Evolutionary conservation across 2,113 vertebrate genomes (phyloP).

Genomic region (Leucosticte australis): DNA sequence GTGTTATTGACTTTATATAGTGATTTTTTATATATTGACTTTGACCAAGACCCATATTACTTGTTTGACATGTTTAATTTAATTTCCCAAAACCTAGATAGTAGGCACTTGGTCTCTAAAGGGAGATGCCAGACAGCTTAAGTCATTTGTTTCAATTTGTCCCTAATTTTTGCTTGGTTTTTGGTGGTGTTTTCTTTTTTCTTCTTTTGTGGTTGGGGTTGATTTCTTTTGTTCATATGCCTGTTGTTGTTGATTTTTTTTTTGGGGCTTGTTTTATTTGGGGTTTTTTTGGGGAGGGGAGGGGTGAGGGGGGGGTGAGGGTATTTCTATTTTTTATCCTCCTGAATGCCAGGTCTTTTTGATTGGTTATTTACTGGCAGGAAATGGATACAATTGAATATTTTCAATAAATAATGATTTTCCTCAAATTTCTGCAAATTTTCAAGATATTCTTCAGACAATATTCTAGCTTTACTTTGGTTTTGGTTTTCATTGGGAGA

Average conservation of each 20-base stretch:
- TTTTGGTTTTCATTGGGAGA: not conserved
- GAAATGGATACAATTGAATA: not conserved
- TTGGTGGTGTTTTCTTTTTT: not conserved
- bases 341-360: not conserved
- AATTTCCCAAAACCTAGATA: not conserved
- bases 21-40: not conserved
- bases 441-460: not conserved
- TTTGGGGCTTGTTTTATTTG: not conserved
- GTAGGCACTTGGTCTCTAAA: not conserved
- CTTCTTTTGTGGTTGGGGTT: not conserved
- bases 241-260: not conserved
- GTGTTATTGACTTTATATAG: not conserved
- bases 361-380: not conserved
- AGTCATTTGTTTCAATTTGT: not conserved
- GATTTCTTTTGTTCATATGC: not conserved
- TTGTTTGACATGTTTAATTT: not conserved
- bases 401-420: not conserved
- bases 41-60: not conserved
- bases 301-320: rapidly evolving
- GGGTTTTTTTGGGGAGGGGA: rapidly evolving
- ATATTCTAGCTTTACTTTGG: not conserved
- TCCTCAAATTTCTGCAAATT: not conserved
- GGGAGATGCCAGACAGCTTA: not conserved
- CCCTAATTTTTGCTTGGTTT: not conserved
- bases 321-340: not conserved